Percentiles rank a stretch among this genome's conserved stretches.
These are phyloP conservation scores for Leptopilina drosophilae DNA, from an alignment of 2,888 invertebrate species.

Conservation along the genomic window DNA sequence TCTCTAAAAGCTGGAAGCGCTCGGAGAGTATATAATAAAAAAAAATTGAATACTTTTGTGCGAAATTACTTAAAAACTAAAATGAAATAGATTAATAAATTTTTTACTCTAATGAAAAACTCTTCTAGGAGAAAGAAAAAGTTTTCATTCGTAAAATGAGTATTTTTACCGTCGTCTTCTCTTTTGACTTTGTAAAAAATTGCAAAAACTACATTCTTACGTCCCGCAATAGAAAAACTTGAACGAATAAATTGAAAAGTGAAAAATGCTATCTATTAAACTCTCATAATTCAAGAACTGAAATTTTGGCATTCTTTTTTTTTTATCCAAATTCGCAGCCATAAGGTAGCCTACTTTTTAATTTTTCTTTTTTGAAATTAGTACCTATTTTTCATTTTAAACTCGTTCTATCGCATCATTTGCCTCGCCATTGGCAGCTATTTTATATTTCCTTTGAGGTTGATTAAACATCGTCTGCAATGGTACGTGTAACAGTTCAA, in stretches of 20 bases:
- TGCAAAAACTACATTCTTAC: conserved; percentile 1
- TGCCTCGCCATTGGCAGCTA: conserved; percentile 74
- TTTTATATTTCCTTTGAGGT: conserved; percentile 77
- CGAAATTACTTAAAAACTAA: conserved; percentile 26
- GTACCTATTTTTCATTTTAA: conserved; percentile 65
- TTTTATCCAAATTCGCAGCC: conserved; percentile 7
- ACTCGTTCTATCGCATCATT: conserved; percentile 69
- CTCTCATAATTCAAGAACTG: conserved; percentile 17
- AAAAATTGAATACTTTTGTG: conserved; percentile 21
- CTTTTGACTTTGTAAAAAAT: conserved; percentile 25
- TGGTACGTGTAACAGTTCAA: conserved; percentile 92
- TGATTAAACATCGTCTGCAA: conserved; percentile 88
- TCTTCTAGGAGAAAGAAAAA: not conserved
- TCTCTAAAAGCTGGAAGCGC: conserved; percentile 28
- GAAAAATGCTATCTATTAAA: conserved; percentile 22
- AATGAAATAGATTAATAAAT: conserved; percentile 1
- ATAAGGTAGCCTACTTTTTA: not conserved
- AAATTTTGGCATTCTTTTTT: conserved; percentile 6
- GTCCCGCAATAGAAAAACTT: conserved; percentile 11
- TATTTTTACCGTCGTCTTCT: conserved; percentile 1
- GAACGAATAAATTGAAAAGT: conserved; percentile 2
- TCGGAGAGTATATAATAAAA: not conserved
- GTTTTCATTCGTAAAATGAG: conserved; percentile 3
- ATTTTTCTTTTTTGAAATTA: conserved; percentile 56
- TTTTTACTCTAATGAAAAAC: not conserved